Evolutionary conservation across 2,797 vertebrate genomes (phyloP).

Genomic region (Acanthiza pusilla): DNA sequence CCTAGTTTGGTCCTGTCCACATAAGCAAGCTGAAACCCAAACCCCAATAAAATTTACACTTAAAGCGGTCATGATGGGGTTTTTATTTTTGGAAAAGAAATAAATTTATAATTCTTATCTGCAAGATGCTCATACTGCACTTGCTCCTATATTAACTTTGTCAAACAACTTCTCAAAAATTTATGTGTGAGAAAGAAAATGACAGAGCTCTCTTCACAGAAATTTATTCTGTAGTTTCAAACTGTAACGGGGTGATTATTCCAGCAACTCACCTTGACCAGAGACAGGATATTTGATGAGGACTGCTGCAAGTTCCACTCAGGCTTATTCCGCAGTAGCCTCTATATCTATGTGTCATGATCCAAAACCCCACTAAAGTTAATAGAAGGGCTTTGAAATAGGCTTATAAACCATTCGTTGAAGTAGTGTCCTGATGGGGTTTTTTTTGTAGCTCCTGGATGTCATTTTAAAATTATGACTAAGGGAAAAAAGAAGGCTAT

Average conservation of each 20-base stretch:
- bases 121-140: neutral
- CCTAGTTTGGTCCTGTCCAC: neutral
- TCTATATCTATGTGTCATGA: neutral
- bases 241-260: neutral
- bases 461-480: constrained; percentile 44
- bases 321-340: constrained; percentile 14
- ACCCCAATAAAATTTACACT: neutral
- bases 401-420: neutral
- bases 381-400: constrained; percentile 7
- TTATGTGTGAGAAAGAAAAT: neutral
- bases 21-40: neutral
- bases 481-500: neutral
- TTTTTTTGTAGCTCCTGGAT: constrained; percentile 27
- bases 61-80: neutral
- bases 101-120: neutral
- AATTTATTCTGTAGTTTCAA: neutral
- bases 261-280: constrained; percentile 35
- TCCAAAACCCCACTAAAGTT: neutral
- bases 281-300: neutral
- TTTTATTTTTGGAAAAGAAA: neutral
- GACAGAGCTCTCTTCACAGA: neutral
- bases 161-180: neutral
- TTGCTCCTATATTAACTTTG: neutral
- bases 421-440: neutral
- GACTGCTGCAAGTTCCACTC: constrained; percentile 7